Percentiles rank a stretch among this genome's conserved stretches.
Evolutionary conservation across 2,888 invertebrate genomes (phyloP).

Genomic region (Leucozona laternaria): DNA sequence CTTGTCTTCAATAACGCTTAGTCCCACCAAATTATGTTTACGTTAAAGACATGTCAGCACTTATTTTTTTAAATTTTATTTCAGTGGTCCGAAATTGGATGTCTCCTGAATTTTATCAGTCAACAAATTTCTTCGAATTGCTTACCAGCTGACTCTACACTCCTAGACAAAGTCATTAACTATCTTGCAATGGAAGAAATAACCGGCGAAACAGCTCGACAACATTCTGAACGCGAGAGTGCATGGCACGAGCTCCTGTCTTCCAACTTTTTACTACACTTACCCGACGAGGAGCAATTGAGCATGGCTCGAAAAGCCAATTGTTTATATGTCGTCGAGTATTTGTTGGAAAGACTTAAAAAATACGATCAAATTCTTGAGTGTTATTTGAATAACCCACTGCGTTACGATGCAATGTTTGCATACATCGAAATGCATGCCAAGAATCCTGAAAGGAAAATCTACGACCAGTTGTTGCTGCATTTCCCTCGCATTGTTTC

Average conservation of each 20-base stretch:
- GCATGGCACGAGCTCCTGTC: slow-evolving; percentile 89
- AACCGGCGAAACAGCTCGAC: slow-evolving; percentile 82
- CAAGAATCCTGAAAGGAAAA: slow-evolving; percentile 82
- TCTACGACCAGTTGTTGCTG: slow-evolving; percentile 83
- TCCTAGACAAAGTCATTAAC: slow-evolving; percentile 87
- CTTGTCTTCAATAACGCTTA: not conserved
- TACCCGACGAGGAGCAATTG: slow-evolving; percentile 86
- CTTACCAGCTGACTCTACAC: slow-evolving; percentile 82
- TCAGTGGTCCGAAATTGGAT: slow-evolving; percentile 85
- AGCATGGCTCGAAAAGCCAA: slow-evolving; percentile 87
- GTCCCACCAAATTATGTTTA: not conserved
- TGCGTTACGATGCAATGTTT: slow-evolving; percentile 87
- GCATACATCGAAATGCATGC: slow-evolving; percentile 85
- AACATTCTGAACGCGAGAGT: slow-evolving; percentile 89
- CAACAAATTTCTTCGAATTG: slow-evolving; percentile 86
- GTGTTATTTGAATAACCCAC: slow-evolving; percentile 88
- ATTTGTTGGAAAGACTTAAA: slow-evolving; percentile 87
- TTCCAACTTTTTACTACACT: slow-evolving; percentile 86
- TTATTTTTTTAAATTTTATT: slow-evolving; percentile 36
- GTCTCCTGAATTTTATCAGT: slow-evolving; percentile 87
- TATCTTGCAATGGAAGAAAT: slow-evolving; percentile 85
- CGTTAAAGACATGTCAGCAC: too few relatives aligned
- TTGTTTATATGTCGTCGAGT: slow-evolving; percentile 89
- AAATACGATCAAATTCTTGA: slow-evolving; percentile 87
- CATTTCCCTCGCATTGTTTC: slow-evolving; percentile 85